These are phyloP conservation scores for Mirounga angustirostris DNA, from an alignment of 2,113 vertebrate species.

Conservation along the genomic window DNA sequence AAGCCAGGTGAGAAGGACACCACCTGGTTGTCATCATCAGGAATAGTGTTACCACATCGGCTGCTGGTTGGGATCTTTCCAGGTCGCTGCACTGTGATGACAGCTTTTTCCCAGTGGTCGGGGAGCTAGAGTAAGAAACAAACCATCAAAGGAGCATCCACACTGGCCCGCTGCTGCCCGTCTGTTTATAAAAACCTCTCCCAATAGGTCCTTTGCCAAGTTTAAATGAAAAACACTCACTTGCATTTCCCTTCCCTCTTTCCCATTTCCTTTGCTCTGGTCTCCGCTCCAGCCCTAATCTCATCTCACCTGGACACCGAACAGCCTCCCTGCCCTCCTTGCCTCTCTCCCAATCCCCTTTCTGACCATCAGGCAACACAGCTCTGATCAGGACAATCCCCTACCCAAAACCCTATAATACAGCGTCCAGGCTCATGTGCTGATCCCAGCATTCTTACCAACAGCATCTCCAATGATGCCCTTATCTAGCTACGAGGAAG, in stretches of 20 bases:
- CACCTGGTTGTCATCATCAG: conserved; percentile 96
- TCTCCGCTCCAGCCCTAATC: background rate
- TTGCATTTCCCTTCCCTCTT: background rate
- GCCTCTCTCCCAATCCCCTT: background rate
- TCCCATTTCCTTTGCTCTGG: background rate
- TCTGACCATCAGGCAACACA: background rate
- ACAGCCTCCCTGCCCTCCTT: background rate
- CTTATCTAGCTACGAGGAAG: background rate
- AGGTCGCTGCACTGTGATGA: conserved; percentile 93
- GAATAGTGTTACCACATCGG: conserved; percentile 96
- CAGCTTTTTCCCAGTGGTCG: conserved; percentile 97
- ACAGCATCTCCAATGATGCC: background rate
- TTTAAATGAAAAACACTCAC: background rate
- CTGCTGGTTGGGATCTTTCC: conserved; percentile 92
- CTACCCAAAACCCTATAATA: background rate
- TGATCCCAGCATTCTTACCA: background rate
- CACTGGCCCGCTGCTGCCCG: background rate
- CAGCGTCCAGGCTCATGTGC: background rate
- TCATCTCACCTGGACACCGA: background rate
- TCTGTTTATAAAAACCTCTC: background rate
- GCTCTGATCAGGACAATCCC: background rate
- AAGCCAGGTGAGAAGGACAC: conserved; percentile 95
- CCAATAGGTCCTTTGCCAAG: background rate
- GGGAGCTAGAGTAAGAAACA: conserved; percentile 90
- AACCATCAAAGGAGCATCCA: background rate